These are phyloP conservation scores for Telmatherina bonti DNA, from an alignment of 2,797 vertebrate genomes.

Conservation along the genomic window DNA sequence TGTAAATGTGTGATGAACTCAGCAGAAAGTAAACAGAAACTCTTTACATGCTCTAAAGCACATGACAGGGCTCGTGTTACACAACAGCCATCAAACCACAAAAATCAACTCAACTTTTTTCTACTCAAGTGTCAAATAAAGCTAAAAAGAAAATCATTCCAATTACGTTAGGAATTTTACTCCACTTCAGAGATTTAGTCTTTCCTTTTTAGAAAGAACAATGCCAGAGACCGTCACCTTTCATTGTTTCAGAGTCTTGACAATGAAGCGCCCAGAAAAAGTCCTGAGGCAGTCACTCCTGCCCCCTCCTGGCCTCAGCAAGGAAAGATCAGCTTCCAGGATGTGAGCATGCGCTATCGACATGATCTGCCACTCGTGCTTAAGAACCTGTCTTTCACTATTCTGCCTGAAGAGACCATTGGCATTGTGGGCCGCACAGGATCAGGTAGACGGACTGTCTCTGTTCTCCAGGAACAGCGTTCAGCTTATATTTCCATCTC, in stretches of 20 bases:
- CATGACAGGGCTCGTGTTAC: constrained; percentile 56
- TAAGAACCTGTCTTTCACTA: constrained; percentile 82
- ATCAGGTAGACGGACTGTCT: constrained; percentile 77
- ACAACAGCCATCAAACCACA: constrained; percentile 50
- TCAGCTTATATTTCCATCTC: constrained; percentile 10
- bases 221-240: constrained; percentile 43
- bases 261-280: constrained; percentile 77
- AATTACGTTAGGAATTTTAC: constrained; percentile 37
- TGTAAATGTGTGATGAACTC: constrained; percentile 30
- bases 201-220: constrained; percentile 47
- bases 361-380: constrained; percentile 84
- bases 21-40: constrained; percentile 39
- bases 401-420: constrained; percentile 84
- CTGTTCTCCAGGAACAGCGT: background rate
- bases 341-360: constrained; percentile 87
- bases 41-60: constrained; percentile 48
- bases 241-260: constrained; percentile 80
- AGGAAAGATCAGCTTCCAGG: constrained; percentile 85
- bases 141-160: constrained; percentile 50
- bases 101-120: constrained; percentile 36
- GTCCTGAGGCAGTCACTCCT: constrained; percentile 55
- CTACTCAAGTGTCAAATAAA: constrained; percentile 41
- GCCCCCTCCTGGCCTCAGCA: constrained; percentile 83
- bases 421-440: constrained; percentile 90
- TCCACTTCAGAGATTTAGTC: constrained; percentile 42